A percentile compares a stretch with the other conserved stretches of the same genome.
phyloP scores from a whole-genome alignment of 1,140 invertebrate genomes.

The Drosophila sucinea region DNA sequence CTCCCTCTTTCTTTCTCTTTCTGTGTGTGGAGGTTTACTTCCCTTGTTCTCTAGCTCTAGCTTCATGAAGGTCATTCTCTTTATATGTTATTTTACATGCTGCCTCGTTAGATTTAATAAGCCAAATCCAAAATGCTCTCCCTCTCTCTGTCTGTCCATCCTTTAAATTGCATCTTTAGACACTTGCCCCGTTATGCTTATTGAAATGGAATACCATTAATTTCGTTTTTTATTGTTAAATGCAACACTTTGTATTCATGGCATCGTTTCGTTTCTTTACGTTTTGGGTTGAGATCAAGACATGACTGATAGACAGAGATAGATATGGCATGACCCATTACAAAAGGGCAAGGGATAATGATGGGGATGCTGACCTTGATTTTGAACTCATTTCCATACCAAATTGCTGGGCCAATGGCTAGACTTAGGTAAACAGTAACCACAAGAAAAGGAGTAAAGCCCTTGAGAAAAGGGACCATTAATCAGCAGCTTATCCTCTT shows the following conservation, averaged over 20 bases:
- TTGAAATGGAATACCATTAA: slow-evolving; percentile 75
- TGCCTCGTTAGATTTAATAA: slow-evolving; percentile 12
- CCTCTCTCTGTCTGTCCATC: background rate
- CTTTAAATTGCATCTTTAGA: slow-evolving; percentile 50
- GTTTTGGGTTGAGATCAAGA: slow-evolving; percentile 37
- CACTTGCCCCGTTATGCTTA: slow-evolving; percentile 39
- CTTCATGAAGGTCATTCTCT: background rate
- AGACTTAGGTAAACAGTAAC: slow-evolving; percentile 13
- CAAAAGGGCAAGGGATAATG: background rate
- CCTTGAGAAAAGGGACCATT: background rate
- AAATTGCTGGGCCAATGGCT: slow-evolving; percentile 66
- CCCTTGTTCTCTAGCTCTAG: background rate
- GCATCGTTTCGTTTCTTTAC: slow-evolving; percentile 40
- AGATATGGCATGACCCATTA: slow-evolving; percentile 53
- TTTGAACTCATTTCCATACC: slow-evolving; percentile 70
- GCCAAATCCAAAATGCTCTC: background rate
- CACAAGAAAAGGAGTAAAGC: background rate
- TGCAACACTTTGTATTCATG: slow-evolving; percentile 80
- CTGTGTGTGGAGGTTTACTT: slow-evolving; percentile 15
- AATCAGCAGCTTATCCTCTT: background rate
- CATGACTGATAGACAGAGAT: slow-evolving; percentile 48
- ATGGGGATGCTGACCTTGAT: slow-evolving; percentile 59
- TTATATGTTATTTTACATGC: slow-evolving; percentile 1
- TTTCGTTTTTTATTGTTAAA: slow-evolving; percentile 59
- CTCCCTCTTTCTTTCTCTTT: slow-evolving; percentile 17